These are phyloP conservation scores for Polymixis lichenea DNA, from an alignment of 2,888 invertebrate genomes.

Conservation along the genomic window DNA sequence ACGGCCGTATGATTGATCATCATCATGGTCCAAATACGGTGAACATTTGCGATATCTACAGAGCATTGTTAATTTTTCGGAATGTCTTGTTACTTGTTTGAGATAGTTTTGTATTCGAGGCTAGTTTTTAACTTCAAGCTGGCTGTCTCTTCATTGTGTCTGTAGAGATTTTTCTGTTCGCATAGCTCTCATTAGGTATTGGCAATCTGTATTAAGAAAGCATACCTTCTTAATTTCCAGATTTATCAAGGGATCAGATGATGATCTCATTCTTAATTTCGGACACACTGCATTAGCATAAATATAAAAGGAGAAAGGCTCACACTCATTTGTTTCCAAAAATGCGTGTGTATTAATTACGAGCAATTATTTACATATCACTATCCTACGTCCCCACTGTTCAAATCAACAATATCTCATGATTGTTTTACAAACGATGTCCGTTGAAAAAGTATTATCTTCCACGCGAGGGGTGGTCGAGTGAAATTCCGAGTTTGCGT, in stretches of 20 bases:
- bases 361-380: neutral
- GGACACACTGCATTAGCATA: neutral
- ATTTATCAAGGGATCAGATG: neutral
- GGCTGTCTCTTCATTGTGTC: neutral
- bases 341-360: neutral
- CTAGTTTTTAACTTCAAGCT: neutral
- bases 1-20: constrained; percentile 1
- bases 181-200: neutral
- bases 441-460: constrained; percentile 67
- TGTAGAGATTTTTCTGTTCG: neutral
- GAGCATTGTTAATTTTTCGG: neutral
- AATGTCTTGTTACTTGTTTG: too few species aligned
- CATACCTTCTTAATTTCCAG: neutral
- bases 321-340: neutral
- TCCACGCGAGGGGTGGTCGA: constrained; percentile 72
- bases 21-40: neutral
- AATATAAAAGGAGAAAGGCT: neutral
- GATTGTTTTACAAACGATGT: constrained; percentile 49
- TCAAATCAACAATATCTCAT: constrained; percentile 42
- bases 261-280: neutral
- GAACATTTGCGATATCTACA: neutral
- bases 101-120: neutral
- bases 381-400: constrained; percentile 25
- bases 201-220: neutral
- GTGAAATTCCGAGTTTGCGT: constrained; percentile 80